Evolutionary conservation across 2,888 invertebrate species (phyloP).

Genomic region (Chloroclysta siterata): DNA sequence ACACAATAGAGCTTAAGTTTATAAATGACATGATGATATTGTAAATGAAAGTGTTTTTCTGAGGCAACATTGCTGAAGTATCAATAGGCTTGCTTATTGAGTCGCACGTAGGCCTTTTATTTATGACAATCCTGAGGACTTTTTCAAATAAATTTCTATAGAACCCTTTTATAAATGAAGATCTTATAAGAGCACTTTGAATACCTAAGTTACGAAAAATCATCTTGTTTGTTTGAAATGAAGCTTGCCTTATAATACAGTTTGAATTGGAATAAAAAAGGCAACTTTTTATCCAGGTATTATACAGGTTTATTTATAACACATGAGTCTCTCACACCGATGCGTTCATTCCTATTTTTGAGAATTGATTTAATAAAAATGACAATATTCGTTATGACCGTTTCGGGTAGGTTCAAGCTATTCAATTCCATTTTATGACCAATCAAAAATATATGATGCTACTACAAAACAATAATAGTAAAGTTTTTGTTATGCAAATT

Average conservation of each 20-base stretch:
- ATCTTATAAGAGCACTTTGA: background rate
- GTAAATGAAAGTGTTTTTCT: slow-evolving; percentile 51
- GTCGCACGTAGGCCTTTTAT: slow-evolving; percentile 27
- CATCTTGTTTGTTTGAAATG: background rate
- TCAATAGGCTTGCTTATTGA: slow-evolving; percentile 30
- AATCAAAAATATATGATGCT: background rate
- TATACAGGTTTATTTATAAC: background rate
- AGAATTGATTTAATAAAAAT: background rate
- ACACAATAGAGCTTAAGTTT: slow-evolving; percentile 59
- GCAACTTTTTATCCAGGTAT: background rate
- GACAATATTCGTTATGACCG: background rate
- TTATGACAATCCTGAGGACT: slow-evolving; percentile 22
- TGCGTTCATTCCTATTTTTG: background rate
- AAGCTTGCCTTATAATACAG: too few relatives aligned
- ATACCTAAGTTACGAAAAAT: background rate
- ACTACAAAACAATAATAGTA: background rate
- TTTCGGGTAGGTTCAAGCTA: background rate
- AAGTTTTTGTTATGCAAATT: slow-evolving; percentile 4
- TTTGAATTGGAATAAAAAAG: too few relatives aligned
- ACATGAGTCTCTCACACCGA: background rate
- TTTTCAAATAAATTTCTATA: background rate
- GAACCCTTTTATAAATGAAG: too few relatives aligned
- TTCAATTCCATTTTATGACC: background rate
- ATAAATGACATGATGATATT: slow-evolving; percentile 52
- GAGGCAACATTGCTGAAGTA: slow-evolving; percentile 24